Evolutionary conservation across 2,113 vertebrate species (phyloP).

Genomic region (Bettongia penicillata): DNA sequence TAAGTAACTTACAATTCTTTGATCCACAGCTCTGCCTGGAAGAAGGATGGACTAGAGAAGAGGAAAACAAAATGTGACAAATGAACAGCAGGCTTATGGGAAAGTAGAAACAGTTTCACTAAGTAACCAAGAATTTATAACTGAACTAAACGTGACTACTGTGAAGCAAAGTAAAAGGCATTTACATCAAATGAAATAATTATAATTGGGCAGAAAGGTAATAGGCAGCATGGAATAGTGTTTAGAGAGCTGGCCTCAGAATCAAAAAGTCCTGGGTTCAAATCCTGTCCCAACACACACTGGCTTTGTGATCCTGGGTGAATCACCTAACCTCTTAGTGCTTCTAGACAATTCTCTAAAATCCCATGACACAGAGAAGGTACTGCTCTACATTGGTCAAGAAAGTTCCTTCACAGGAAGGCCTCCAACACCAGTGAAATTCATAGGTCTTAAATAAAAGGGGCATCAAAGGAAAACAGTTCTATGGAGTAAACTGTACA

Average conservation of each 20-base stretch:
- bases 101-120: constrained; percentile 52
- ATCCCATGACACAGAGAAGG: not conserved
- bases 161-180: constrained; percentile 26
- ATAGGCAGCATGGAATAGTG: not conserved
- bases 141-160: constrained; percentile 21
- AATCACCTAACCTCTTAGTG: not conserved
- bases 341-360: not conserved
- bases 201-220: constrained; percentile 6
- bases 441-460: not conserved
- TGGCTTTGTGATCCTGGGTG: not conserved
- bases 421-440: not conserved
- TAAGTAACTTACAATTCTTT: constrained; percentile 94
- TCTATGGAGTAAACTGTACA: not conserved
- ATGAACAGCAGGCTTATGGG: not conserved
- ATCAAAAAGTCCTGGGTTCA: not conserved
- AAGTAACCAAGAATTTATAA: constrained; percentile 50
- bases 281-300: not conserved
- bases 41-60: constrained; percentile 87
- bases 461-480: constrained; percentile 34
- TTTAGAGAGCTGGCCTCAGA: not conserved
- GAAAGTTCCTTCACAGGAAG: not conserved
- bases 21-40: constrained; percentile 96
- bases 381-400: not conserved
- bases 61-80: constrained; percentile 41
- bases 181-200: constrained; percentile 42